Evolutionary conservation across 2,113 vertebrate species (phyloP).

Genomic region (Coregonus clupeaformis): DNA sequence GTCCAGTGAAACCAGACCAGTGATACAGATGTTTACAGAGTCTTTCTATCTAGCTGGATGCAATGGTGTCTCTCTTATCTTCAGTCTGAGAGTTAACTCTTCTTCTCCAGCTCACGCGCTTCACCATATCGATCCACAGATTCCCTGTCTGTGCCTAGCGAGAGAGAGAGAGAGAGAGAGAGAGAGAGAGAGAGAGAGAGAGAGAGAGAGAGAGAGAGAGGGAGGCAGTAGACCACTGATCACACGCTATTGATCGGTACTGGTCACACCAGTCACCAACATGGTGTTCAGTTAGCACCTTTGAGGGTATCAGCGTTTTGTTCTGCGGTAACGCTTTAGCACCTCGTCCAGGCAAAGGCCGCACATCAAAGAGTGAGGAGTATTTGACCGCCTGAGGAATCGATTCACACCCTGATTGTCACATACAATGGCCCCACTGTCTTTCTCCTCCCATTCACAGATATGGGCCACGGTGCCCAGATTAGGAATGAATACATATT

Average conservation of each 20-base stretch:
- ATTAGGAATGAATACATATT: slow-evolving; percentile 57
- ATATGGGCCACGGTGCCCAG: slow-evolving; percentile 17
- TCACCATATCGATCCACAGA: slow-evolving; percentile 75
- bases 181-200: slow-evolving; percentile 20
- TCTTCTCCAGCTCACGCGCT: slow-evolving; percentile 45
- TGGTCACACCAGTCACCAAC: slow-evolving; percentile 49
- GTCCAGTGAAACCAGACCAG: too few species aligned
- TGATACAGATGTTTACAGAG: background rate
- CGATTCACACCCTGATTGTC: slow-evolving; percentile 68
- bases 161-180: slow-evolving; percentile 24
- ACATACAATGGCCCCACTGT: slow-evolving; percentile 70
- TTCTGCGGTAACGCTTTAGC: slow-evolving; percentile 58
- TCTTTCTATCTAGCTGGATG: background rate
- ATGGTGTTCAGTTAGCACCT: slow-evolving; percentile 72
- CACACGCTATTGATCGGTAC: slow-evolving; percentile 74
- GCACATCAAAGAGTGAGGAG: slow-evolving; percentile 80
- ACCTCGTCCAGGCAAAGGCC: slow-evolving; percentile 73
- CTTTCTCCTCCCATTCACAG: slow-evolving; percentile 18
- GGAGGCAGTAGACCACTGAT: slow-evolving; percentile 52
- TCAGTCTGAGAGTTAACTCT: slow-evolving; percentile 11
- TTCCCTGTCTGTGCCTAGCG: slow-evolving; percentile 36
- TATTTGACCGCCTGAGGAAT: slow-evolving; percentile 56
- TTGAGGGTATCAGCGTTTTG: slow-evolving; percentile 59
- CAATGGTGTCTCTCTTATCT: slow-evolving; percentile 44
- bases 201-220: too few species aligned